Base-by-base conservation (phyloP, 2,888 invertebrate genomes). In the Lasius platythorax region DNA sequence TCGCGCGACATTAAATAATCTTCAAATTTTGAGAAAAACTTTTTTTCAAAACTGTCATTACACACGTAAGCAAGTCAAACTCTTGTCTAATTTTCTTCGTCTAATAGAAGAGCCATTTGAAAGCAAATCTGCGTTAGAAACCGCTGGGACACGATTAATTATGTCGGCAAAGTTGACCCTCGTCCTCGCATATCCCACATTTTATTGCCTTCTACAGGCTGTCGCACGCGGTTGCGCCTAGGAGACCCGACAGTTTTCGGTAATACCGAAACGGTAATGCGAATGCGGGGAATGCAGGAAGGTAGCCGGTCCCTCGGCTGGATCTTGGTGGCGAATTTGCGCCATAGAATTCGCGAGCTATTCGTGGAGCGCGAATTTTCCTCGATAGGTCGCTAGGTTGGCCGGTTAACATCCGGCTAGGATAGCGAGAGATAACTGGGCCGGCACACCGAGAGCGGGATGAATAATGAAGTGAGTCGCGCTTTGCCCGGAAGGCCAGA, bases 391-490 rank as follows among this genome's bases (percentile, higher is more conserved):
- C 91, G 92, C 90, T 85, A 81, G 79, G 79, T 81, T 87, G 89
- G 89, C 88, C 76, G 85, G 89, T 85, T 53, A 53, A 88, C 89
- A 89, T 91, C 91, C 91, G 91, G 89, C 84, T 81, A 83, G 89
- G 88, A 87, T 90, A 86, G 86, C 87, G 85, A 83, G 90, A 93
- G 93, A 95, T 94, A 94, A 94, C 92, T 92, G 86, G 83, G 84
- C 86, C 85, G 90, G 91, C 85, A 89, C 87, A 56, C 68, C 56
- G 91, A 87, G 91, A 94, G 93, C 91, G 92, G 94, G 93, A 95
- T 95, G 95, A 95, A 95, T 95, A 95, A 95, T 95, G 94, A 94
- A 95, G 94, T 93, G 93, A 95, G 91, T 93, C 93, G 93, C 93
- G 93, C 92, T 91, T 93, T 93, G 91, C 90, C 93, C 94, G 94